Evolutionary conservation across 2,888 invertebrate genomes (phyloP).

Genomic region (Dendrolimus pini): DNA sequence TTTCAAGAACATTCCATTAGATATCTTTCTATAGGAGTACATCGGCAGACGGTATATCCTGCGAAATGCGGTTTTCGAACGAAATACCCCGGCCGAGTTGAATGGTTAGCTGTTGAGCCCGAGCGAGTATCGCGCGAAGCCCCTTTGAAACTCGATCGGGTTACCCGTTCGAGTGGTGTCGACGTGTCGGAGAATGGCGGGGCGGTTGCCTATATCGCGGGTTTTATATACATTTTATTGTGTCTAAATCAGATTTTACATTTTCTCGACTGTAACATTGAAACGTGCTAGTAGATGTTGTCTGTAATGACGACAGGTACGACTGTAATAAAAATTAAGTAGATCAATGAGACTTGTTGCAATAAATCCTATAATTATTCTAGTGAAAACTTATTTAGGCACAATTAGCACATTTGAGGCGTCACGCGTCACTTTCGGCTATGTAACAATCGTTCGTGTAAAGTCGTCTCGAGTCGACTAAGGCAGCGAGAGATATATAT

Average conservation of each 20-base stretch:
- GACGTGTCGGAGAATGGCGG: not conserved
- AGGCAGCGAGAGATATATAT: too few species aligned
- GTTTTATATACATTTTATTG: not conserved
- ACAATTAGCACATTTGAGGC: too few species aligned
- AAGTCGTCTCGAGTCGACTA: too few species aligned
- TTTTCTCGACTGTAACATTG: not conserved
- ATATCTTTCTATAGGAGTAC: not conserved
- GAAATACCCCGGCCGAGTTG: not conserved
- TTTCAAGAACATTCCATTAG: not conserved
- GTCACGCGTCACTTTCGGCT: too few species aligned
- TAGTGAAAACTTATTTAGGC: too few species aligned
- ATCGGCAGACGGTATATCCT: not conserved
- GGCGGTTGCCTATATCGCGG: not conserved
- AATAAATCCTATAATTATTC: too few species aligned
- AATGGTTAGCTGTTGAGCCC: not conserved
- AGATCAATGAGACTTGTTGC: too few species aligned
- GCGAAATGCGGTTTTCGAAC: not conserved
- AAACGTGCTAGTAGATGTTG: too few species aligned
- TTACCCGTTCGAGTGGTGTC: not conserved
- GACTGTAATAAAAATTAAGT: too few species aligned
- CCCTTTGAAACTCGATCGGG: not conserved
- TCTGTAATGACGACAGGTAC: too few species aligned
- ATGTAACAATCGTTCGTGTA: too few species aligned
- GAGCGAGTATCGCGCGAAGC: not conserved
- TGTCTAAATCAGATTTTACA: not conserved